Base-by-base conservation (phyloP, 2,797 vertebrate genomes). In the Arremon brunneinucha region DNA sequence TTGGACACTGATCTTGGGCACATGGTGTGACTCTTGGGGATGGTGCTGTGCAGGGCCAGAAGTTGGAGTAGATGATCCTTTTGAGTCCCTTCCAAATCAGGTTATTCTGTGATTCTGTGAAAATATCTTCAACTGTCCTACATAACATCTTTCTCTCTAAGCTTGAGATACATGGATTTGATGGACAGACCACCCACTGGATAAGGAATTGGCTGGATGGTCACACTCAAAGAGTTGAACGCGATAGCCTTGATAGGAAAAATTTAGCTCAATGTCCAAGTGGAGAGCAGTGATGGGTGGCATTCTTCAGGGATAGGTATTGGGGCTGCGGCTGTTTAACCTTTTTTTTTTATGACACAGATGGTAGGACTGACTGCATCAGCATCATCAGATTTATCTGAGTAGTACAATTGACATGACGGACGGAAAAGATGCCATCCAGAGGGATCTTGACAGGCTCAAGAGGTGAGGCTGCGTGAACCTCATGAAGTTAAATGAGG, bases 241-340 rank as follows among this genome's bases (percentile, higher is more conserved):
- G 20, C 6, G 5, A 35, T 30, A 20, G 32, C 21, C 20, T 43
- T 35, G 26, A 35, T 6, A 43, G 35, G 13, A 59, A 3, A 32
- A 59, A 43, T 35, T 69, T 30, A 26, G 10, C 26, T 59, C 12
- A 24, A 59, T 34, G 30, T 30, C 26, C 37, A 35, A 30, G 13
- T 35, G 26, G 21, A 43, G 8, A 59, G 24, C 20, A 24, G 8
- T 16, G 24, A 81, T 0, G 0, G 11, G 10, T 26, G 26, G 26
- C 11, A 13, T 30, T 17, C 32, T 60, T 69, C 32, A 35, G 26
- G 10, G 35, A 24, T 12, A 34, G 12, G 2, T 41, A 28, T 59
- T 24, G 30, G 15, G 17, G 16, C 32, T 34, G 30, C 11, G 1
- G 2, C 37, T 35, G 13, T 50, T 69, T 13, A 34, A 35, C 12